Base-by-base conservation (phyloP, 2,888 invertebrate species). In the Platycheirus albimanus region DNA sequence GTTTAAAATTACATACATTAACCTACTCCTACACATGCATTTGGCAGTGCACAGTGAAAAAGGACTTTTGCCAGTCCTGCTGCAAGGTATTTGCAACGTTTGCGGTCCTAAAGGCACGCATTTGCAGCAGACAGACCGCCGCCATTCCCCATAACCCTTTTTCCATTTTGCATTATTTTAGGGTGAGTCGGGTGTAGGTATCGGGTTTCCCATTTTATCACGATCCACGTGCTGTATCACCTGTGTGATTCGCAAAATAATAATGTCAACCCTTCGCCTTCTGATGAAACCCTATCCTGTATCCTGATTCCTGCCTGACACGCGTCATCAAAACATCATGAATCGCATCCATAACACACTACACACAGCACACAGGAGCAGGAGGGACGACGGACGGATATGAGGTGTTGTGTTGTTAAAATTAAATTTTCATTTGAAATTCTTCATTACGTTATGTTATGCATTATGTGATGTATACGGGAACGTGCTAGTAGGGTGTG, bases 361-460 rank as follows among this genome's bases (percentile, higher is more conserved):
- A n/a, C n/a, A n/a, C n/a, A n/a, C n/a, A n/a, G n/a, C n/a, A 13
- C 15, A 13, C 38, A 41, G 15, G 30, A 1, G 8, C 30, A 41
- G 24, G 20, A 47, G n/a, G n/a, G n/a, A n/a, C n/a, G n/a, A n/a
- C n/a, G n/a, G n/a, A n/a, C n/a, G n/a, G 15, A 71, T 47, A 54
- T 52, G 71, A 81, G 81, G 81, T 77, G 81, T 71, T 45, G 71
- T 81, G 81, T 71, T 81, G 61, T 67, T 66, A 77, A 76, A 81
- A 81, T 81, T 81, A 71, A 81, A 81, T 77, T 81, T 80, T 81
- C 76, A 76, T 77, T 75, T 45, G 45, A 81, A 71, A 66, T 66
- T 49, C 38, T 56, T 54, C 69, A 51, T 56, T 63, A 58, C 10
- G 49, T 28, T 41, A 11, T 58, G 49, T 28, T 41, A 11, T 58